Evolutionary conservation across 2,888 invertebrate species (phyloP).

Genomic region (Mythimna ferrago): DNA sequence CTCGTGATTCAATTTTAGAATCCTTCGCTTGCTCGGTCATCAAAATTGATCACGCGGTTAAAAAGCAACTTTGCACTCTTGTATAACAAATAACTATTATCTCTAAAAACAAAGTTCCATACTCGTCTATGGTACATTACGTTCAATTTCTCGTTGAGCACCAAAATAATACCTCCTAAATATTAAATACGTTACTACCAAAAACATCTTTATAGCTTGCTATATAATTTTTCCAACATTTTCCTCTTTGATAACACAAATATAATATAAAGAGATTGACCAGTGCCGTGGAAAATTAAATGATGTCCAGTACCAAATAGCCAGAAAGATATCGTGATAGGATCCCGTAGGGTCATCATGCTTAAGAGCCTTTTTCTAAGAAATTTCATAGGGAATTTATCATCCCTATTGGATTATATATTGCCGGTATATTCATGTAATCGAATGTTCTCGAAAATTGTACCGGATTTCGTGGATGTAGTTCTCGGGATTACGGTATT

Average conservation of each 20-base stretch:
- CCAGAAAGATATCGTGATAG: slow-evolving; percentile 69
- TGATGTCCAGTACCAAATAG: slow-evolving; percentile 67
- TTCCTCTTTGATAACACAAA: slow-evolving; percentile 58
- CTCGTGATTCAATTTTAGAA: no score
- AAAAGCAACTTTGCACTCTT: no score
- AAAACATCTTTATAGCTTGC: slow-evolving; percentile 45
- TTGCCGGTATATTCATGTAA: slow-evolving; percentile 46
- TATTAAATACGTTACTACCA: slow-evolving; percentile 6
- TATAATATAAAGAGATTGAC: slow-evolving; percentile 67
- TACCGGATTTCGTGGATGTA: slow-evolving; percentile 5
- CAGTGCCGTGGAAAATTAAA: slow-evolving; percentile 75
- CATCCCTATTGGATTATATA: slow-evolving; percentile 63
- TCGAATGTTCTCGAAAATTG: slow-evolving; percentile 38
- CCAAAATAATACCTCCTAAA: slow-evolving; percentile 34
- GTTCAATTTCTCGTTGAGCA: slow-evolving; percentile 19
- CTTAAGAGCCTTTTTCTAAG: slow-evolving; percentile 56
- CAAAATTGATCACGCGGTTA: no score
- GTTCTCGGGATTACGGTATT: slow-evolving; percentile 43
- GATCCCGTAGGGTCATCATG: slow-evolving; percentile 59
- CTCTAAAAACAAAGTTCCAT: no score
- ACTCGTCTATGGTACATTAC: not conserved
- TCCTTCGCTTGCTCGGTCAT: no score
- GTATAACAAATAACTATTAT: no score
- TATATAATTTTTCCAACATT: slow-evolving; percentile 57
- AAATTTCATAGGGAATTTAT: slow-evolving; percentile 60